Evolutionary conservation across 2,113 vertebrate species (phyloP), one percentile per base, ranked within the genome.

Genomic region (Gadus macrocephalus): DNA sequence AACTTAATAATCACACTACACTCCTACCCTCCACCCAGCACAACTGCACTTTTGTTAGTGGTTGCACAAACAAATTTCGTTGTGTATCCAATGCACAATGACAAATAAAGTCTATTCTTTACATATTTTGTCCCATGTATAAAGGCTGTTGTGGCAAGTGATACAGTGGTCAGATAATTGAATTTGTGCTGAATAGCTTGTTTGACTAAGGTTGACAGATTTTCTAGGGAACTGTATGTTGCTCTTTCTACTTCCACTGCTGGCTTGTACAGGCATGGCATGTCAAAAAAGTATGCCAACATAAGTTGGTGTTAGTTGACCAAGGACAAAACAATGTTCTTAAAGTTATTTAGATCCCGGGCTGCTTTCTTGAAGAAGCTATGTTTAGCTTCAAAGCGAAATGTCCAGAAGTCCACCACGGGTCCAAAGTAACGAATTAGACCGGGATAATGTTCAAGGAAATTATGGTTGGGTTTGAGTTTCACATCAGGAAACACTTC

Each of bases 361-460:
- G 65, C 75, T 19, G n/a, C 56, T 61, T 66, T 67, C 15, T 62
- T 62, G 15, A 73, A 73, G 60, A 73, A 73, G 15, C 58, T 67
- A 53, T 74, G 72, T 42, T 68, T 74, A 2, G 65, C 72, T 17
- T 68, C 72, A 68, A 68, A n/a, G n/a, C n/a, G n/a, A n/a, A n/a
- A n/a, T n/a, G n/a, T n/a, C n/a, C n/a, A n/a, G n/a, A n/a, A n/a
- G n/a, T n/a, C n/a, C n/a, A n/a, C n/a, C n/a, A n/a, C n/a, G n/a
- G n/a, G n/a, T n/a, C n/a, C n/a, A n/a, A n/a, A n/a, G n/a, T n/a
- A n/a, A n/a, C n/a, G n/a, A n/a, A n/a, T n/a, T n/a, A n/a, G n/a
- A n/a, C n/a, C n/a, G n/a, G n/a, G n/a, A n/a, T n/a, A n/a, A n/a
- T n/a, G n/a, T n/a, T n/a, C n/a, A n/a, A n/a, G n/a, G n/a, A n/a